Evolutionary conservation across 2,888 invertebrate genomes (phyloP), one percentile per base, ranked within the genome.

Genomic region (Notodonta dromedarius): DNA sequence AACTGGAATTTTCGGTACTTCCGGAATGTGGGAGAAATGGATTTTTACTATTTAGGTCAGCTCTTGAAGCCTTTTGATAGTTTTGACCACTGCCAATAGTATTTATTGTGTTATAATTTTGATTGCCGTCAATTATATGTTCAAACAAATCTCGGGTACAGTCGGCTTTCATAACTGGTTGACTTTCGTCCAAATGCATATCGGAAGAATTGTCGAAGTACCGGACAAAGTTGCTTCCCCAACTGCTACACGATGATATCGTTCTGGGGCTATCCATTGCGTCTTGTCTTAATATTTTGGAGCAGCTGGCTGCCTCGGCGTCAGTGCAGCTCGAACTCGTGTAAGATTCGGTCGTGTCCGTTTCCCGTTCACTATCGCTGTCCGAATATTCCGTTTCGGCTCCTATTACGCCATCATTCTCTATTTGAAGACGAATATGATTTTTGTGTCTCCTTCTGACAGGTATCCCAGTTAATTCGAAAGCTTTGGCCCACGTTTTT

Each of bases 221-320:
- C 57, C 95, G 93, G 39, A 96, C 94, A 82, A 95, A 95, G 79
- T 94, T 94, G 79, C 94, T 94, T 2, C 93, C 94, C 90, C 94
- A 93, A 85, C 94, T 95, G 64, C 94, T 94, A 66, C 90, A 90
- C 7, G 94, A 94, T 8, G 91, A 91, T 57, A 88, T 87, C 32
- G 88, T 90, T 69, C 88, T 80, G n/a, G 88, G 88, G 61, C 91
- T 94, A 52, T 94, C 95, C 65, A 95, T 77, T 35, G 96, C 95
- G 82, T 96, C 92, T 82, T 96, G 96, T 62, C 95, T 90, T 60
- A 93, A 88, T 8, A 95, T 90, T 80, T 91, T 94, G 14, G 83
- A 83, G 50, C 74, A 75, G 61, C 78, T 80, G 24, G 71, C 67
- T 56, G 78, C 81, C 60, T 89, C 90, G 14, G 85, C 83, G 55